These are phyloP conservation scores for Aldabrachelys gigantea DNA, from an alignment of 2,113 vertebrate genomes.

Conservation along the genomic window DNA sequence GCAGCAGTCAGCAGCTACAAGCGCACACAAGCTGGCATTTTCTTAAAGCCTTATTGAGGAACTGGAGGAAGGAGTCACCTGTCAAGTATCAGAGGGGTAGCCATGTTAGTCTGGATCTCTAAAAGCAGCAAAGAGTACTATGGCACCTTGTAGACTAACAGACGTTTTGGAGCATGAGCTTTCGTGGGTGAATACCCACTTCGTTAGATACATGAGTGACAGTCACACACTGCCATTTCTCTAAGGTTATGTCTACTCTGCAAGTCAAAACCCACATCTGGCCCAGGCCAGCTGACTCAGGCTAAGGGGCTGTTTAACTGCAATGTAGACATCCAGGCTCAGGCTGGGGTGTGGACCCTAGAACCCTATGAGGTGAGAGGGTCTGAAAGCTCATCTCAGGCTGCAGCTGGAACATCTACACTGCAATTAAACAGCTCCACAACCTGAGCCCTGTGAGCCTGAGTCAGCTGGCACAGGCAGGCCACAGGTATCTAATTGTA, in stretches of 20 bases:
- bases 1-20: constrained; percentile 28
- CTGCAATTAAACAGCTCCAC: neutral
- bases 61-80: neutral
- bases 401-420: neutral
- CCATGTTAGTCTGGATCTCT: too few relatives aligned
- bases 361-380: neutral
- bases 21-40: constrained; percentile 24
- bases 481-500: neutral
- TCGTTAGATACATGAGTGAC: neutral
- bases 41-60: neutral
- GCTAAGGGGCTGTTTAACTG: neutral
- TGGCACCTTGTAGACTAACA: too few relatives aligned
- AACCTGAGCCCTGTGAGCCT: neutral
- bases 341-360: neutral
- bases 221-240: neutral
- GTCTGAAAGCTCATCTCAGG: neutral
- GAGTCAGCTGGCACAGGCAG: neutral
- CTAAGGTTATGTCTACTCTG: neutral
- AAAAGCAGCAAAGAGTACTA: too few relatives aligned
- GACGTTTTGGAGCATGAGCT: too few relatives aligned
- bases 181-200: too few relatives aligned
- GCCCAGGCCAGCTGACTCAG: neutral
- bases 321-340: neutral
- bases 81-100: neutral
- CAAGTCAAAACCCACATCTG: neutral